A percentile compares a stretch with the other conserved stretches of the same genome.
phyloP scores from a whole-genome alignment of 2,888 invertebrate genomes.

The Zootermopsis nevadensis region DNA sequence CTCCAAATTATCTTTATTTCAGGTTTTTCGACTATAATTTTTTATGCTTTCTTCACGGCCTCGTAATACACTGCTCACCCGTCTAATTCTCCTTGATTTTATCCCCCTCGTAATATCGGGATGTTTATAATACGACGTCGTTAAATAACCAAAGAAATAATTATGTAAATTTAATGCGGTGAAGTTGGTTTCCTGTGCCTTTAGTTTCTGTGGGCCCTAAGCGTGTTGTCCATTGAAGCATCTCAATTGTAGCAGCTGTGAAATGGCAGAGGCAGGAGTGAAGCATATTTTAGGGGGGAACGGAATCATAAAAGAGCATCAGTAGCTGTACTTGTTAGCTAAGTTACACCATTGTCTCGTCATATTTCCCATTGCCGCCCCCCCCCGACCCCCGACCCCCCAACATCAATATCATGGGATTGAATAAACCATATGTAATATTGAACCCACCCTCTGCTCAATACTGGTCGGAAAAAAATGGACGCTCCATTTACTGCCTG shows the following conservation, averaged over 20 bases:
- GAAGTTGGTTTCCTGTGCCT: neutral
- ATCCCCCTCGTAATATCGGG: too few relatives aligned
- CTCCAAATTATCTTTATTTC: too few relatives aligned
- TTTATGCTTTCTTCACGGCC: too few relatives aligned
- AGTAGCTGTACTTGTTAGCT: conserved; percentile 24
- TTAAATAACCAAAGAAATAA: too few relatives aligned
- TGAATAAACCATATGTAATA: conserved; percentile 27
- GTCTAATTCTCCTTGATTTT: too few relatives aligned
- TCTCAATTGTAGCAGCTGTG: conserved; percentile 27
- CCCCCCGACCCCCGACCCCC: conserved; percentile 1
- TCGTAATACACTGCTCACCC: too few relatives aligned
- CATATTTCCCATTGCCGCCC: conserved; percentile 18
- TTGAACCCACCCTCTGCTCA: neutral
- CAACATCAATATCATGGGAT: conserved; percentile 22
- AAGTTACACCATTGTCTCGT: conserved; percentile 36
- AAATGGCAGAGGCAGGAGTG: neutral
- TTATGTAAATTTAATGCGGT: too few relatives aligned
- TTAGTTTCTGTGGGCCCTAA: neutral
- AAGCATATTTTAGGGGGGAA: neutral
- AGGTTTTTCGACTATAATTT: too few relatives aligned
- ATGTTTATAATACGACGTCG: too few relatives aligned
- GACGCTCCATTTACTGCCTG: conserved; percentile 38
- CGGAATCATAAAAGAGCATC: conserved; percentile 20
- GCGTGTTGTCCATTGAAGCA: neutral
- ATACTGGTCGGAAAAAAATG: conserved; percentile 21